Percentiles rank a stretch among this genome's conserved stretches.
Conservation (phyloP, 1,140 invertebrate species). For the Philopotamus ludificatus region DNA sequence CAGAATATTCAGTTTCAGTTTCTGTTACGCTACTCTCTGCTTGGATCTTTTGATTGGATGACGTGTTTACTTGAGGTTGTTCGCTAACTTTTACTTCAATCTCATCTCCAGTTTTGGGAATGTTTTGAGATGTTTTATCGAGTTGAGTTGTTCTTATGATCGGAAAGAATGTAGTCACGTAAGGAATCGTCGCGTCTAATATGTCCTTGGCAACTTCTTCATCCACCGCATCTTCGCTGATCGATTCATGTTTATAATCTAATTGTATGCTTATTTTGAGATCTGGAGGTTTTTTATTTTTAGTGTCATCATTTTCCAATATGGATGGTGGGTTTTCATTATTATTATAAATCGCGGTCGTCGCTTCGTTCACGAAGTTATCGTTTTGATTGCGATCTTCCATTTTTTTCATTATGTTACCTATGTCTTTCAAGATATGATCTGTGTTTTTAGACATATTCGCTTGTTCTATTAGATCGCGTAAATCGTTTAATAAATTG, state of each 20-base stretch:
- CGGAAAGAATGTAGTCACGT: conserved; percentile 16
- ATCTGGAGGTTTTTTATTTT: neutral
- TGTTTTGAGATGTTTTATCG: conserved; percentile 16
- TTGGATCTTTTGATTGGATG: neutral
- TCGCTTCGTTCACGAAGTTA: neutral
- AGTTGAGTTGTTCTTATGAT: conserved; percentile 8
- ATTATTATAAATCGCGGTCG: neutral
- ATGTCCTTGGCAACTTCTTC: conserved; percentile 14
- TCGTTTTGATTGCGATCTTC: conserved; percentile 32
- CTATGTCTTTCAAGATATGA: conserved; percentile 34
- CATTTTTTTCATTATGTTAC: conserved; percentile 36
- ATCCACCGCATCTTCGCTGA: conserved; percentile 2
- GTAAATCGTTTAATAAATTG: conserved; percentile 26
- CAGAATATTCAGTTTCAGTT: conserved; percentile 6
- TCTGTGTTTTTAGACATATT: conserved; percentile 17
- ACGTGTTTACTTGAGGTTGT: conserved; percentile 19
- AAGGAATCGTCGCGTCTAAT: conserved; percentile 16
- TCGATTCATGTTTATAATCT: conserved; percentile 9
- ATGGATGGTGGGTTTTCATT: neutral
- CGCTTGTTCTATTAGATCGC: conserved; percentile 33
- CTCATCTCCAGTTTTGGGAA: conserved; percentile 6
- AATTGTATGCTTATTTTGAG: conserved; percentile 1
- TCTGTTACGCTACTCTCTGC: conserved; percentile 10
- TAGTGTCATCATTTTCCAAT: neutral
- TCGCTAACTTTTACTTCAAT: neutral